These are phyloP conservation scores for Esperia sulphurella DNA, from an alignment of 2,888 invertebrate species.

Conservation along the genomic window DNA sequence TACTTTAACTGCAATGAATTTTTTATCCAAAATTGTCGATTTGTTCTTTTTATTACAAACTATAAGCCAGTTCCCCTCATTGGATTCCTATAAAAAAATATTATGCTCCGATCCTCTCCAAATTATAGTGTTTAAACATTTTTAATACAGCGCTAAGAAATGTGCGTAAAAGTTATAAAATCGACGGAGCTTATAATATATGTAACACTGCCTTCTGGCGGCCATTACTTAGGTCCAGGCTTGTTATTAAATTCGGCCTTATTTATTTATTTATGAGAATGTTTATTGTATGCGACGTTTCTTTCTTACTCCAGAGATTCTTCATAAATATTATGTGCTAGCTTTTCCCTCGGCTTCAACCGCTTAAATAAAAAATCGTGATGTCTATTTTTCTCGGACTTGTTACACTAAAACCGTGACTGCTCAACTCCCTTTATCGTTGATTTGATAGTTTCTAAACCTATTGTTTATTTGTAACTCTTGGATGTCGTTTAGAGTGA, in stretches of 20 bases:
- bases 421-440: too few relatives aligned
- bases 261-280: conserved; percentile 74
- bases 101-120: conserved; percentile 45
- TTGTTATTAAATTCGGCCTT: conserved; percentile 76
- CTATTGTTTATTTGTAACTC: too few relatives aligned
- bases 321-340: too few relatives aligned
- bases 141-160: conserved; percentile 72
- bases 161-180: conserved; percentile 72
- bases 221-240: conserved; percentile 66
- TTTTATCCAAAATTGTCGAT: background rate
- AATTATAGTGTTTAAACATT: conserved; percentile 75
- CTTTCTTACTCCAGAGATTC: conserved; percentile 5
- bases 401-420: too few relatives aligned
- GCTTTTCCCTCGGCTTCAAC: too few relatives aligned
- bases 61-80: conserved; percentile 31
- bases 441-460: too few relatives aligned
- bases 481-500: too few relatives aligned
- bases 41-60: conserved; percentile 11
- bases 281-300: conserved; percentile 33
- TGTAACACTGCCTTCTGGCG: conserved; percentile 73
- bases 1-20: background rate
- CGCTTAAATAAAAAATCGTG: too few relatives aligned
- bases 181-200: conserved; percentile 61
- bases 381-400: too few relatives aligned
- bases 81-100: conserved; percentile 51